Evolutionary conservation across 2,113 vertebrate species (phyloP).

Genomic region (Rostratula benghalensis): DNA sequence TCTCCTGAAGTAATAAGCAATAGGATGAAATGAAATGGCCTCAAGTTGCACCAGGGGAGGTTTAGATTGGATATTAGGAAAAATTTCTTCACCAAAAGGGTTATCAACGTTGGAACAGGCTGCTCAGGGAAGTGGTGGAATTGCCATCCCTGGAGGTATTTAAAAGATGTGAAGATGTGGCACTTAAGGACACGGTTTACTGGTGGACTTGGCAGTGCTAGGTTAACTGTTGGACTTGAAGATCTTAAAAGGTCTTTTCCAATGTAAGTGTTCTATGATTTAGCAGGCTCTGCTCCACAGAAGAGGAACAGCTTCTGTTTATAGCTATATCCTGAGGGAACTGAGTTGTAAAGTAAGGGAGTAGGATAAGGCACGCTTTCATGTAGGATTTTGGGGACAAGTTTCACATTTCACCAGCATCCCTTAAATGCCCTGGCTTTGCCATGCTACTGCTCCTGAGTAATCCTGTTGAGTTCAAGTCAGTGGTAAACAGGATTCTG

Average conservation of each 20-base stretch:
- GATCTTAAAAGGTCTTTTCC: neutral
- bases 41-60: neutral
- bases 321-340: neutral
- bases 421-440: neutral
- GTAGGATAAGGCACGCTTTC: neutral
- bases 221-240: neutral
- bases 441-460: neutral
- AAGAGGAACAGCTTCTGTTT: neutral
- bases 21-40: neutral
- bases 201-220: neutral
- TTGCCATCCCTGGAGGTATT: neutral
- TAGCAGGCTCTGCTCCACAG: neutral
- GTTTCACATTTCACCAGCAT: neutral
- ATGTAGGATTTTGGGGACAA: neutral
- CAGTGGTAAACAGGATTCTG: neutral
- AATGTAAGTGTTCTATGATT: neutral
- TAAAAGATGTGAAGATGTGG: rapidly evolving
- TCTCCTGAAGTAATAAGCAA: neutral
- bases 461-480: neutral
- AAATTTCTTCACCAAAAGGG: neutral
- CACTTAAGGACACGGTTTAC: neutral
- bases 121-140: neutral
- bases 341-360: neutral
- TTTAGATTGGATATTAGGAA: neutral
- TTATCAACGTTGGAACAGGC: neutral